These are phyloP conservation scores for Chrysopilus asiliformis DNA, from an alignment of 2,888 invertebrate genomes.

Conservation along the genomic window DNA sequence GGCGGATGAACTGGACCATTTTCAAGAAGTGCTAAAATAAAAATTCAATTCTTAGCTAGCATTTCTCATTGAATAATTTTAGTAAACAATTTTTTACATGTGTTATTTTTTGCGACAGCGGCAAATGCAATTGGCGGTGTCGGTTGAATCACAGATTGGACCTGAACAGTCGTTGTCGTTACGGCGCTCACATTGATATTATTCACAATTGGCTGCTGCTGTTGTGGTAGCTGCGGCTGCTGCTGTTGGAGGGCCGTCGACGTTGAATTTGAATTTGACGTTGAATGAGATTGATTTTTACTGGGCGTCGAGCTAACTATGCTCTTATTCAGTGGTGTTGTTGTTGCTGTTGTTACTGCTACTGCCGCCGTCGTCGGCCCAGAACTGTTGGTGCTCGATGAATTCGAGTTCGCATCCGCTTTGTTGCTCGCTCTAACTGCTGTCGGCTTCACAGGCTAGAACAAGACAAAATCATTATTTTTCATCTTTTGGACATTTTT, in stretches of 20 bases:
- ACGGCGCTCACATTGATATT: constrained; percentile 15
- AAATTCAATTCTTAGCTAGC: neutral
- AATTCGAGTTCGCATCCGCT: constrained; percentile 16
- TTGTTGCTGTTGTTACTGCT: constrained; percentile 33
- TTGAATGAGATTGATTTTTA: constrained; percentile 30
- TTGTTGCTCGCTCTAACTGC: constrained; percentile 53
- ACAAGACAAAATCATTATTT: constrained; percentile 24
- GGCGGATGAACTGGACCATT: constrained; percentile 30
- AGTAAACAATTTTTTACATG: constrained; percentile 28
- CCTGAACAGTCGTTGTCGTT: constrained; percentile 28
- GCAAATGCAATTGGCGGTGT: constrained; percentile 43
- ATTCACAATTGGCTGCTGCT: constrained; percentile 15
- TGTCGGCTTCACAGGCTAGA: constrained; percentile 75
- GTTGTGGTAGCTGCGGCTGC: too few relatives aligned
- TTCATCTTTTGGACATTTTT: too few relatives aligned
- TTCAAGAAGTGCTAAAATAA: constrained; percentile 31
- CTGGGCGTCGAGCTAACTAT: constrained; percentile 36
- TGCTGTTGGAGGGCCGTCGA: too few relatives aligned
- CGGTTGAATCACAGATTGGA: constrained; percentile 36
- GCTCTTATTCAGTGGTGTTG: constrained; percentile 19
- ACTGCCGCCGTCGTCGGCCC: constrained; percentile 23
- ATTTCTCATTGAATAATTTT: neutral
- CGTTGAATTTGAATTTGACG: constrained; percentile 25
- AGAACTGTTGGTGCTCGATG: constrained; percentile 17
- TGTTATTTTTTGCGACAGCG: constrained; percentile 45